phyloP scores from a whole-genome alignment of 2,888 invertebrate genomes.

The Fragum whitleyi region DNA sequence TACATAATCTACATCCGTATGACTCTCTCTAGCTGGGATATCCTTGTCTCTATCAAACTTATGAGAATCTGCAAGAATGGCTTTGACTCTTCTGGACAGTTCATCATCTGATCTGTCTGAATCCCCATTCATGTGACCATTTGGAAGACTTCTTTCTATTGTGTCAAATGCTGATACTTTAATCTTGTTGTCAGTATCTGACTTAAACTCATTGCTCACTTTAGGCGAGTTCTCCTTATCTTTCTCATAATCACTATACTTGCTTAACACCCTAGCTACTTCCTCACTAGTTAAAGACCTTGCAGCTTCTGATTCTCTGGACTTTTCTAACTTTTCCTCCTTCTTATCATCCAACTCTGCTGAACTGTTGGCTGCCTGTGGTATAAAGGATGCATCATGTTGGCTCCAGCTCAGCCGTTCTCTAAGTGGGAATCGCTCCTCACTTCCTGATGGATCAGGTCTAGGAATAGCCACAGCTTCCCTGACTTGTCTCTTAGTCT shows the following conservation, averaged over 20 bases:
- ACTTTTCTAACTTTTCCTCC: slow-evolving; percentile 35
- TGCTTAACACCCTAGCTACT: slow-evolving; percentile 68
- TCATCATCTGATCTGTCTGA: slow-evolving; percentile 58
- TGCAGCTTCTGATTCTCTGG: slow-evolving; percentile 58
- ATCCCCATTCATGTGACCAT: not conserved
- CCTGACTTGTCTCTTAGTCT: slow-evolving; percentile 59
- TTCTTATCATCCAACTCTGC: slow-evolving; percentile 27
- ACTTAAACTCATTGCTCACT: not conserved
- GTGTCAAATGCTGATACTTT: slow-evolving; percentile 55
- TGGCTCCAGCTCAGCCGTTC: slow-evolving; percentile 47
- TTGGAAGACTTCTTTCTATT: slow-evolving; percentile 18
- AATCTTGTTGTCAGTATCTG: slow-evolving; percentile 5
- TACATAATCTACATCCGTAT: slow-evolving; percentile 30
- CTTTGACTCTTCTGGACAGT: slow-evolving; percentile 50
- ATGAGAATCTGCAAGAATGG: slow-evolving; percentile 54
- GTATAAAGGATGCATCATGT: slow-evolving; percentile 55
- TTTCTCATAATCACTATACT: slow-evolving; percentile 54
- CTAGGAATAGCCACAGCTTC: slow-evolving; percentile 59
- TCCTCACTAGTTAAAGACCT: slow-evolving; percentile 70
- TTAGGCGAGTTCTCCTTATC: slow-evolving; percentile 47
- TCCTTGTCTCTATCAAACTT: slow-evolving; percentile 13
- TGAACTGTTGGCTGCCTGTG: slow-evolving; percentile 17
- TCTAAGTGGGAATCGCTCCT: slow-evolving; percentile 60
- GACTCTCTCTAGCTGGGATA: not conserved
- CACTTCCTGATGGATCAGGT: slow-evolving; percentile 67